Evolutionary conservation across 2,888 invertebrate genomes (phyloP), one percentile per base, ranked within the genome.

Genomic region (Smittia sp.): DNA sequence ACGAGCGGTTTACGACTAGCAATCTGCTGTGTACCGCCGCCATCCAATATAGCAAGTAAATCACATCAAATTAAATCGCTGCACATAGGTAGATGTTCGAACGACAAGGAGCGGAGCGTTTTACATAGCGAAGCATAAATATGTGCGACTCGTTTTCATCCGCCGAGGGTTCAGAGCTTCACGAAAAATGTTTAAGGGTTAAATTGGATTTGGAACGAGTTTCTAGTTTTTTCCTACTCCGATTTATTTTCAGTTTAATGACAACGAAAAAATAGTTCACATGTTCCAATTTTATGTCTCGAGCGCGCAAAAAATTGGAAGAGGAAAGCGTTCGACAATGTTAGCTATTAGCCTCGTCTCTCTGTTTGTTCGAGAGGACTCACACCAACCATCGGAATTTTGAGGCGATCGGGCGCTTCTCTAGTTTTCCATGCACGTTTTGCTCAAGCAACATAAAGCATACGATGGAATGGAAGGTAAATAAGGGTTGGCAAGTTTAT

Each of bases 241-340:
- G 46, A 46, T 3, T 6, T 32, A 32, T 32, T 32, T 66, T 39
- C 39, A 68, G 18, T 68, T 68, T 52, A 68, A 68, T 70, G 70
- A 54, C 54, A 70, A 32, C 46, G 15, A 46, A 46, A 66, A 15
- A 70, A 46, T 68, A 70, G 58, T 70, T 58, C 70, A 54, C 70
- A 70, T 70, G 70, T 70, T 70, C 22, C 70, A 70, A 70, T 70
- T 54, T 58, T 20, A 70, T 70, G 70, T 70, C 70, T 70, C 27
- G 18, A 25, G 65, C 25, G 25, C 46, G 46, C 46, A 46, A 46
- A 46, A 46, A 46, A 46, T 46, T 4, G 22, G 22, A 62, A 20
- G 62, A 62, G 11, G 32, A 32, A 32, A 32, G 32, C 32, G 32
- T 32, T 6, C 32, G 9, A 32, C 32, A 32, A 32, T 32, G 9